Base-by-base conservation (phyloP, 2,888 invertebrate genomes). In the Pomacea canaliculata region DNA sequence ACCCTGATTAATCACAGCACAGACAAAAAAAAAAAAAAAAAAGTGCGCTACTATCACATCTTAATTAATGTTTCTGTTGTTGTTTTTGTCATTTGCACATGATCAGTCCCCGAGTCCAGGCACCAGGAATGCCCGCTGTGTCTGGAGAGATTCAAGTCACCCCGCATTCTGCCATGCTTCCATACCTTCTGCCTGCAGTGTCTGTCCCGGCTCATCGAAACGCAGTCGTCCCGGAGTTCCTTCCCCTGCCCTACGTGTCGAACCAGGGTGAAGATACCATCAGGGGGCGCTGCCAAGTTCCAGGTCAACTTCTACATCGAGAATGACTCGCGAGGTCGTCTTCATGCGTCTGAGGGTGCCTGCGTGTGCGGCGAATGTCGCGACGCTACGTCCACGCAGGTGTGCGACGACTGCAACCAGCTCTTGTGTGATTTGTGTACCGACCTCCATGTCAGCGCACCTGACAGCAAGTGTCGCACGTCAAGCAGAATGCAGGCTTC, bases 271-370 rank as follows among this genome's bases (percentile, higher is more conserved):
- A 13, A 46, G 8, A 70, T 75, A 12, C 75, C 75, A 13, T 1
- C 48, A n/a, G 70, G 59, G 3, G 75, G 75, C n/a, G 65, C 70
- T 16, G 65, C 19, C 12, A 51, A 70, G n/a, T 75, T 75, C 37
- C 75, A 70, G 46, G 75, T 70, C 18, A 75, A 75, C 56, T 70
- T 75, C 63, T 75, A 75, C 56, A 49, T 70, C 18, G 70, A 75
- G 56, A 63, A 70, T 8, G 70, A 65, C 18, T 19, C 46, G 5
- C 65, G 23, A 49, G 19, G 16, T 12, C 10, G 10, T 18, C 27
- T 1, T 1, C 63, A 63, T 1, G 10, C 10, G 12, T 19, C 63
- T 23, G 27, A n/a, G 1, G 19, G 10, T 19, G 63, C 27, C 16
- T 12, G 10, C 19, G 27, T 23, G 16, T 73, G 73, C 46, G 69